Evolutionary conservation across 2,797 vertebrate genomes (phyloP).

Genomic region (Microchirus variegatus): DNA sequence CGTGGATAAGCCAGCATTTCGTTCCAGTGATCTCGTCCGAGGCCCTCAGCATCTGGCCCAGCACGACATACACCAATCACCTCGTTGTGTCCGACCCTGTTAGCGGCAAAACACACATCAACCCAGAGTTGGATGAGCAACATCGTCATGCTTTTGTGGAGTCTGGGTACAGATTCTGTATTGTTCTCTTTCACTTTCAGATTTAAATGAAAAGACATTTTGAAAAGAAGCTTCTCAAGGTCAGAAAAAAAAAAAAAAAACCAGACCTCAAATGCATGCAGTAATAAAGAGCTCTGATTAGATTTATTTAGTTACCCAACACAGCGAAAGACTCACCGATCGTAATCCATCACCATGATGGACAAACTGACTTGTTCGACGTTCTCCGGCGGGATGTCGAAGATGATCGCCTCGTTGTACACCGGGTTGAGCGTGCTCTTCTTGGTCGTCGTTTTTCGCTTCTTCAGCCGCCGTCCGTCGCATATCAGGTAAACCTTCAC

Average conservation of each 20-base stretch:
- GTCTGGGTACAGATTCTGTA: background rate
- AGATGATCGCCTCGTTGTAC: conserved; percentile 98
- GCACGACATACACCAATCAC: conserved; percentile 94
- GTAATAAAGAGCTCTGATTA: too few relatives aligned
- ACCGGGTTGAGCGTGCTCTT: conserved; percentile 94
- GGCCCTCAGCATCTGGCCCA: conserved; percentile 92
- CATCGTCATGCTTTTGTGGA: background rate
- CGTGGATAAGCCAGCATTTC: conserved; percentile 97
- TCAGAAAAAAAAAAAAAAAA: too few relatives aligned
- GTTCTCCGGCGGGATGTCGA: conserved; percentile 97
- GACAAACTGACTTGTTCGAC: conserved; percentile 98
- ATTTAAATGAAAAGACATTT: background rate
- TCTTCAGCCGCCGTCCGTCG: conserved; percentile 93
- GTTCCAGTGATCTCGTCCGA: conserved; percentile 97
- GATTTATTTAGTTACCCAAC: background rate
- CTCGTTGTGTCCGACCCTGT: conserved; percentile 97
- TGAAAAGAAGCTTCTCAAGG: background rate
- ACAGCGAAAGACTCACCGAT: conserved; percentile 83
- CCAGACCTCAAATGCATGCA: too few relatives aligned
- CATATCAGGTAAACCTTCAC: conserved; percentile 98
- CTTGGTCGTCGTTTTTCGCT: conserved; percentile 96
- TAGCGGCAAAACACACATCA: conserved; percentile 5
- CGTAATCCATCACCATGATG: conserved; percentile 98
- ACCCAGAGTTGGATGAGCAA: background rate
- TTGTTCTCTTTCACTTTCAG: too few relatives aligned